phyloP scores from a whole-genome alignment of 2,113 vertebrate species.

The Hymenochirus boettgeri region DNA sequence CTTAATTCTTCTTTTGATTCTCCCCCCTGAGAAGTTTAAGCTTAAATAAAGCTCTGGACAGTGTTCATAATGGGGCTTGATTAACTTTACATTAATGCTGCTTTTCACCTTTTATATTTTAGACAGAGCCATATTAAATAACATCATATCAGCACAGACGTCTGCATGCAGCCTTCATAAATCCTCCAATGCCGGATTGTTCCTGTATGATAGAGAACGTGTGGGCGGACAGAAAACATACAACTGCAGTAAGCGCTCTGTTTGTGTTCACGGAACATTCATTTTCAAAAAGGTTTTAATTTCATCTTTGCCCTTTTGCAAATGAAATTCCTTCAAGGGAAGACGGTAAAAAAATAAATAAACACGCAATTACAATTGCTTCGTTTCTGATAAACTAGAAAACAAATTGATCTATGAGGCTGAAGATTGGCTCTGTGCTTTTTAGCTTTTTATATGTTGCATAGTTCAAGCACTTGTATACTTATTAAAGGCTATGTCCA shows the following conservation, averaged over 20 bases:
- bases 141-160: constrained; percentile 58
- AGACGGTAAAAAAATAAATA: constrained; percentile 10
- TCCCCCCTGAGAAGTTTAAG: not conserved
- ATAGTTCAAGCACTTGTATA: too few relatives aligned
- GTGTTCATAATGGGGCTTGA: not conserved
- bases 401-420: not conserved
- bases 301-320: constrained; percentile 47
- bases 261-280: constrained; percentile 63
- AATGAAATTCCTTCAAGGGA: constrained; percentile 11
- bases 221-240: constrained; percentile 63
- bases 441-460: not conserved
- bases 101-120: not conserved
- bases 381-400: not conserved
- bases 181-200: constrained; percentile 61
- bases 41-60: not conserved
- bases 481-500: too few relatives aligned
- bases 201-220: constrained; percentile 63
- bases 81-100: not conserved
- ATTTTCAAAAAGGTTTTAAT: constrained; percentile 53
- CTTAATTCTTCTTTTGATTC: not conserved
- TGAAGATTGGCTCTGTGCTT: not conserved
- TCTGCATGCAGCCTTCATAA: constrained; percentile 52
- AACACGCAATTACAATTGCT: not conserved
- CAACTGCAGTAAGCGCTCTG: constrained; percentile 59
- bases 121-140: constrained; percentile 20